phyloP scores from a whole-genome alignment of 2,888 invertebrate genomes.

The Diadegma fenestrale region DNA sequence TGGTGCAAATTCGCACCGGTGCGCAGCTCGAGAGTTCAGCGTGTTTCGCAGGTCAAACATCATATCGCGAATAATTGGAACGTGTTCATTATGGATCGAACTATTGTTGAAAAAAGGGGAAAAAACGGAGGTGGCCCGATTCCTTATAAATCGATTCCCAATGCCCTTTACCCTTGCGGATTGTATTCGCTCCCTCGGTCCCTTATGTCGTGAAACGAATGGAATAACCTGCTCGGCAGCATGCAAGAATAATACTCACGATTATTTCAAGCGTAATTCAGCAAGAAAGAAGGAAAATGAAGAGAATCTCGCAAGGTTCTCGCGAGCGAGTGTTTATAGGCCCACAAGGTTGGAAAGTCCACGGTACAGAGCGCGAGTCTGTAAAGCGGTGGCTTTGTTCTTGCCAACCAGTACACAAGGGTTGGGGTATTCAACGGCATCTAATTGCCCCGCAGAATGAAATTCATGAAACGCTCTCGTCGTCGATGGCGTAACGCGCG shows the following conservation, averaged over 20 bases:
- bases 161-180: background rate
- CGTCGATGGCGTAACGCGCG: conserved; percentile 10
- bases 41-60: background rate
- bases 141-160: background rate
- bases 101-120: background rate
- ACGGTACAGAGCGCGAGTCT: background rate
- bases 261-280: background rate
- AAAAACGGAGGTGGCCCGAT: background rate
- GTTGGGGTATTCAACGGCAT: conserved; percentile 56
- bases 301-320: conserved; percentile 3
- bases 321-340: conserved; percentile 3
- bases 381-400: conserved; percentile 54
- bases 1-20: too few species aligned
- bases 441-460: conserved; percentile 63
- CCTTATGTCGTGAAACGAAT: background rate
- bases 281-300: conserved; percentile 1
- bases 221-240: background rate
- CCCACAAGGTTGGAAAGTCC: conserved; percentile 13
- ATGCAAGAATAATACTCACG: background rate
- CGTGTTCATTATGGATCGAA: background rate
- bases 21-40: too few species aligned
- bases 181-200: background rate
- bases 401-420: background rate
- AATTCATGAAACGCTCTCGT: conserved; percentile 61
- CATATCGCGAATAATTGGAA: background rate